Base-by-base conservation (phyloP, 2,797 vertebrate genomes). In the Alfaro cultratus region DNA sequence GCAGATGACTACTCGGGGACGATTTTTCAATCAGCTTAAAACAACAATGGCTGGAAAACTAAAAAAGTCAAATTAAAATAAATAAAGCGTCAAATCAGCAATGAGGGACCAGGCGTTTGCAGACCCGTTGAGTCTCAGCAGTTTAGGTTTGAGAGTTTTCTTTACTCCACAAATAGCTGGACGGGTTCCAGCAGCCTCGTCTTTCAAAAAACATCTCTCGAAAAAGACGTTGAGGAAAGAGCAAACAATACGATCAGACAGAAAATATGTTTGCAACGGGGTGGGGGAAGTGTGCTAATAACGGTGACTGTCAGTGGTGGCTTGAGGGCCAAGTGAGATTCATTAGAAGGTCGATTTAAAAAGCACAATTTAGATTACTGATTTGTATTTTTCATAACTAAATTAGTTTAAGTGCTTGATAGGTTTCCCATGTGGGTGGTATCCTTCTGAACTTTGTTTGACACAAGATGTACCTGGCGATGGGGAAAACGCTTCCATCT, bases 321-420 rank as follows among this genome's bases (percentile, higher is more conserved):
- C 31, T 34, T 6, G 0, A 31, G n/a, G 64, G 46, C 81, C 73
- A 72, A 68, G 57, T 7, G 6, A 49, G 74, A 34, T 81, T 68
- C 81, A 79, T 77, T 21, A 76, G 74, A 23, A 5, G 18, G 75
- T 82, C 47, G 31, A 85, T 88, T 68, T 73, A 70, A 6, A 77
- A 83, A 75, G 74, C 31, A 9, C 64, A 67, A 9, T 81, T 78
- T 78, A 77, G 31, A 82, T 82, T n/a, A 81, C 11, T 18, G 9
- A 47, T 29, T 9, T 53, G n/a, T 77, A 57, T 81, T 68, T 76
- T 41, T 41, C 41, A 67, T 67, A 47, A 82, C 39, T 78, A 78
- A 85, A 90, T 89, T 64, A 82, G 68, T 68, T 87, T 73, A 81
- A 80, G 77, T 34, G 15, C 4, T 53, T 86, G 1, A 26, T 75